A percentile compares a stretch with the other conserved stretches of the same genome.
phyloP scores from a whole-genome alignment of 1,140 invertebrate genomes.

The Drosophila pandora region DNA sequence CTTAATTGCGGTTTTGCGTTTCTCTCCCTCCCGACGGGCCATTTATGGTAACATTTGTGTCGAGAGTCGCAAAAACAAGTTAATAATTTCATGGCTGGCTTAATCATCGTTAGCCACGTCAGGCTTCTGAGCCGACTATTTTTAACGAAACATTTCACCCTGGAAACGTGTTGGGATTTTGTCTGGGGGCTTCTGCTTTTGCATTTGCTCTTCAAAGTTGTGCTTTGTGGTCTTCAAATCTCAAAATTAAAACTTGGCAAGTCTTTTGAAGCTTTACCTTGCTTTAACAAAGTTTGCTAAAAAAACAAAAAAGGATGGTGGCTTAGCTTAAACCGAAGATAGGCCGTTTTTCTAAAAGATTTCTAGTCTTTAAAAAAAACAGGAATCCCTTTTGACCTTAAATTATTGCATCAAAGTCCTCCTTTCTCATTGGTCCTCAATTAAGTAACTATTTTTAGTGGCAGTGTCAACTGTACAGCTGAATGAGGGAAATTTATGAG shows the following conservation, averaged over 20 bases:
- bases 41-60: conserved; percentile 54
- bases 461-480: conserved; percentile 38
- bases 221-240: neutral
- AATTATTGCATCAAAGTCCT: neutral
- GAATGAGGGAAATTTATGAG: conserved; percentile 64
- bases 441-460: conserved; percentile 36
- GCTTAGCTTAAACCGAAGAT: too few species aligned
- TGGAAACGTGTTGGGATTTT: conserved; percentile 28
- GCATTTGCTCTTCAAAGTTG: neutral
- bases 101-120: conserved; percentile 55
- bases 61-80: conserved; percentile 52
- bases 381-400: neutral
- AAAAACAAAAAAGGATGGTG: too few species aligned
- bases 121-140: conserved; percentile 38
- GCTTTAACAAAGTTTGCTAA: too few species aligned
- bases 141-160: conserved; percentile 47
- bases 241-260: neutral
- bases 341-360: too few species aligned
- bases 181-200: neutral
- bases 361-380: too few species aligned
- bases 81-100: conserved; percentile 57
- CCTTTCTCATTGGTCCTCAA: conserved; percentile 15
- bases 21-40: conserved; percentile 36
- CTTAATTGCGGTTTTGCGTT: conserved; percentile 57
- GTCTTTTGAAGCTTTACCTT: neutral